Base-by-base conservation (phyloP, 2,888 invertebrate genomes). In the Liopterus haemorrhoidalis region DNA sequence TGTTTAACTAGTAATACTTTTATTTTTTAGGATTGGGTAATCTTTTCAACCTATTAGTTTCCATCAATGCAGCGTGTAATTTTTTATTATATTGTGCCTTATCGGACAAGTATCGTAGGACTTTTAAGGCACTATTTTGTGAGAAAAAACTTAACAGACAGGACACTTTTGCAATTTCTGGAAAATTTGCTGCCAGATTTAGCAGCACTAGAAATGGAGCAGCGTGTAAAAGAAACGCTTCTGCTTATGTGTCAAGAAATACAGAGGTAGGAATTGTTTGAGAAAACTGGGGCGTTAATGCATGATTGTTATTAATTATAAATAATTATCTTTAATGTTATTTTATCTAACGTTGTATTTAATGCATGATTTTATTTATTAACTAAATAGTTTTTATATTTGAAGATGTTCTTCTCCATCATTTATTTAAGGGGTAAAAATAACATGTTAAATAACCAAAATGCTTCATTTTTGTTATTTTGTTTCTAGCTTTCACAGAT, bases 71-170 rank as follows among this genome's bases (percentile, higher is more conserved):
- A 5, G 79, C 85, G 0, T 77, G 78, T 36, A 87, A 87, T 68
- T 87, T 87, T 66, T 70, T 87, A 54, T 70, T 87, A 48, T 87
- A 86, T 63, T 85, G 85, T 55, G 79, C 81, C 32, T 75, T 88
- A 61, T 83, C 82, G 52, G 80, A 81, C 59, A 81, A 82, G 58
- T 86, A 85, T 66, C 71, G 85, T 31, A 73, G 73, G 54, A 82
- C 81, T 11, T 67, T 67, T 52, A 60, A 53, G 46, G 50, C 61
- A 40, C 51, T 67, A 15, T 66, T 67, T 49, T 64, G 63, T 54
- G 56, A 58, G 12, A 56, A 63, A 11, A 54, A 52, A 27, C 53
- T 59, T 25, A 52, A 50, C 19, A 54, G 60, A 19, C 59, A 61
- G 30, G 66, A 67, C 40, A 61, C 64, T 6, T 53, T 62, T 12